Evolutionary conservation across 2,888 invertebrate species (phyloP).

Genomic region (Ectemnius lituratus): DNA sequence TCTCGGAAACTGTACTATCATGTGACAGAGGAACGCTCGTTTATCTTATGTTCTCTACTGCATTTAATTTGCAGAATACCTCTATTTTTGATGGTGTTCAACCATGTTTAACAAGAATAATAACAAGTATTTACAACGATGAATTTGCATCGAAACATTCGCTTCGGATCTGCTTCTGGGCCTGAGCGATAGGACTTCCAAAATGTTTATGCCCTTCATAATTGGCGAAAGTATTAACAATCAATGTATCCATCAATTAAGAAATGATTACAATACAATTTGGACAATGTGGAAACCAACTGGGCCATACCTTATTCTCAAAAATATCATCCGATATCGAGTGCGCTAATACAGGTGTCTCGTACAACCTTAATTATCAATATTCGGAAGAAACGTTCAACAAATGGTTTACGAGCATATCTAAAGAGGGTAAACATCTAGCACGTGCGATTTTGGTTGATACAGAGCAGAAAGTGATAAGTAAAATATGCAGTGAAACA

Average conservation of each 20-base stretch:
- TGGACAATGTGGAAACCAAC: slow-evolving; percentile 81
- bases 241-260: background rate
- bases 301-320: slow-evolving; percentile 78
- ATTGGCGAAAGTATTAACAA: background rate
- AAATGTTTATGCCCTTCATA: no score
- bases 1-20: no score
- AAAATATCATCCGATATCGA: slow-evolving; percentile 76
- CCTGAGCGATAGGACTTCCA: no score
- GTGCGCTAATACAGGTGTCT: slow-evolving; percentile 62
- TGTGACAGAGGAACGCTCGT: no score
- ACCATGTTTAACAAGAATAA: no score
- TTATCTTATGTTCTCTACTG: no score
- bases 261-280: slow-evolving; percentile 78
- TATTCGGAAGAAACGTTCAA: slow-evolving; percentile 73
- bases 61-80: no score
- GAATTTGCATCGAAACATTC: no score
- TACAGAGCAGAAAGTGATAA: slow-evolving; percentile 79
- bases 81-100: no score
- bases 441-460: slow-evolving; percentile 79
- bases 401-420: slow-evolving; percentile 77
- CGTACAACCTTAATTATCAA: slow-evolving; percentile 65
- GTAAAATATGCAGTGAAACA: slow-evolving; percentile 67
- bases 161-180: no score
- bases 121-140: no score
- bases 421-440: slow-evolving; percentile 70